A percentile compares a stretch with the other conserved stretches of the same genome.
phyloP scores from a whole-genome alignment of 2,113 vertebrate genomes.

The Sakesphorus luctuosus region DNA sequence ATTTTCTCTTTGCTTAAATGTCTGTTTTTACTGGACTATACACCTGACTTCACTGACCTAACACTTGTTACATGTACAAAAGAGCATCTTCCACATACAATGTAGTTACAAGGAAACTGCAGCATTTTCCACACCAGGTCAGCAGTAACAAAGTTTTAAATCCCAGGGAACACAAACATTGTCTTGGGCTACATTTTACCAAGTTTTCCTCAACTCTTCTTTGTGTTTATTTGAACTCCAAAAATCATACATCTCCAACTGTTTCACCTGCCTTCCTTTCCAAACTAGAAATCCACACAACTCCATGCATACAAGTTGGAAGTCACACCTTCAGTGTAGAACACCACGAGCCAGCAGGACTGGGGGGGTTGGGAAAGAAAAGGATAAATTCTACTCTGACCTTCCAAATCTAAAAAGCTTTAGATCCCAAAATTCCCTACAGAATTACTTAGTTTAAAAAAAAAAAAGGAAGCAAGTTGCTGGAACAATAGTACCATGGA shows the following conservation, averaged over 20 bases:
- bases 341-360: background rate
- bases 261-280: background rate
- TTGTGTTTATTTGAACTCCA: background rate
- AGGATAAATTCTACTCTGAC: background rate
- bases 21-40: background rate
- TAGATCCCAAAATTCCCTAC: background rate
- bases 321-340: background rate
- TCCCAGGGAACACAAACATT: background rate
- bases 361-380: background rate
- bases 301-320: background rate
- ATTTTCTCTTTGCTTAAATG: background rate
- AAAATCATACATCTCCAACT: background rate
- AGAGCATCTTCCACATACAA: background rate
- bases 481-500: background rate
- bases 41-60: background rate
- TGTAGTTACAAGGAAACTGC: background rate
- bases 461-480: background rate
- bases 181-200: background rate
- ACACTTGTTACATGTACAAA: background rate
- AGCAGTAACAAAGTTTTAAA: no score
- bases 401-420: background rate
- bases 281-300: background rate
- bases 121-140: no score
- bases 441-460: background rate
- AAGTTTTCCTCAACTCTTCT: background rate